A percentile compares a stretch with the other conserved stretches of the same genome.
Conservation (phyloP, 64 coral and sea anemone species). For the Montipora sp. region DNA sequence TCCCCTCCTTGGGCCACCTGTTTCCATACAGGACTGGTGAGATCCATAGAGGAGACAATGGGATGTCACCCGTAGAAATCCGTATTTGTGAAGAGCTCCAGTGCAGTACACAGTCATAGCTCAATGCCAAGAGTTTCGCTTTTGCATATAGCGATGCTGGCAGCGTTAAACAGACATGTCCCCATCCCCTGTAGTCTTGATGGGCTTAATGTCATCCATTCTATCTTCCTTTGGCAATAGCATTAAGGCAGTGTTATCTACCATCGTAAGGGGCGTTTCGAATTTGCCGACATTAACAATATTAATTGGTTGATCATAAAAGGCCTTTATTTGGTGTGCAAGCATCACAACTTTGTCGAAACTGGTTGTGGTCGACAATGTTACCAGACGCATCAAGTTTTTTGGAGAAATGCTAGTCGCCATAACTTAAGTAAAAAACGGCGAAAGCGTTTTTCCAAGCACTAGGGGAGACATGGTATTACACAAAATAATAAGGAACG, state of each 20-base stretch:
- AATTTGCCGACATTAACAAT: neutral
- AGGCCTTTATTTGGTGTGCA: neutral
- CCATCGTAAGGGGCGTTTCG: neutral
- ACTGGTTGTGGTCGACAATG: slow-evolving; percentile 9
- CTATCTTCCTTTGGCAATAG: neutral
- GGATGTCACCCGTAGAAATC: slow-evolving; percentile 18
- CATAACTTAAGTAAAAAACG: neutral
- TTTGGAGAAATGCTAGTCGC: neutral
- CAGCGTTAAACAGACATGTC: slow-evolving; percentile 50
- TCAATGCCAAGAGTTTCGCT: neutral
- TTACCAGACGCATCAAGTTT: neutral
- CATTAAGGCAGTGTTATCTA: neutral
- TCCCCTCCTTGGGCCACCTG: slow-evolving; percentile 1
- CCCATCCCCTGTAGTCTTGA: slow-evolving; percentile 41
- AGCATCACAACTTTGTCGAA: neutral
- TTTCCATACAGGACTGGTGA: slow-evolving; percentile 5
- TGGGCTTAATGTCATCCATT: slow-evolving; percentile 13
- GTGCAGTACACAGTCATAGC: slow-evolving; percentile 41
- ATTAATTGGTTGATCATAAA: slow-evolving; percentile 7
- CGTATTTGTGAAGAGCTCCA: slow-evolving; percentile 29
- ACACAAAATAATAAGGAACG: neutral
- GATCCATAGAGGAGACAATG: neutral
- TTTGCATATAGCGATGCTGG: slow-evolving; percentile 37
- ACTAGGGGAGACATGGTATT: neutral
- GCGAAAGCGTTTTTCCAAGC: neutral